These are phyloP conservation scores for Adoxophyes honmai DNA, from an alignment of 1,140 invertebrate species.

Conservation along the genomic window DNA sequence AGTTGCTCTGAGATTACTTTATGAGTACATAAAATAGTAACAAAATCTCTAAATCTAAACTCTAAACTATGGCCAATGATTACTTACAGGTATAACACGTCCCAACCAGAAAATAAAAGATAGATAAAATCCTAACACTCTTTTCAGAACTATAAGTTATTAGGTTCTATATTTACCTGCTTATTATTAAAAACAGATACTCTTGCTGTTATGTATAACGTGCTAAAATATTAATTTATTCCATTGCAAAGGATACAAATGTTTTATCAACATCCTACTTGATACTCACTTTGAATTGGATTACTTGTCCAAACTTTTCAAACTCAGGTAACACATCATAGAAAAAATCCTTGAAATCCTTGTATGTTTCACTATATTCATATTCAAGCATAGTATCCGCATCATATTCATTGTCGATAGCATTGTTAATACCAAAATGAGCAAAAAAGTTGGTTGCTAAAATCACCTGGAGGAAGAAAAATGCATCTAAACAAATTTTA, in stretches of 20 bases:
- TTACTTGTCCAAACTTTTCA: constrained; percentile 86
- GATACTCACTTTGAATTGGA: constrained; percentile 82
- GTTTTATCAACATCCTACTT: not conserved
- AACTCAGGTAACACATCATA: constrained; percentile 91
- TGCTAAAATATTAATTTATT: constrained; percentile 9
- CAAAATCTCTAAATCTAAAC: too few species aligned
- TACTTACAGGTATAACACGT: too few species aligned
- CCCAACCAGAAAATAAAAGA: too few species aligned
- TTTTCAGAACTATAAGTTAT: too few species aligned
- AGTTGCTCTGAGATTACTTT: not conserved
- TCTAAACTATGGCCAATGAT: too few species aligned
- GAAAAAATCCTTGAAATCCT: constrained; percentile 93
- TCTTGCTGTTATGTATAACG: too few species aligned
- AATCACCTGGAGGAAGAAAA: constrained; percentile 76
- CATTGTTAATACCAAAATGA: constrained; percentile 88
- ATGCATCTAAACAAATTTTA: too few species aligned
- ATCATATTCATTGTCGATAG: constrained; percentile 86
- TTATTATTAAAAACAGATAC: too few species aligned
- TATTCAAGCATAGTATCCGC: constrained; percentile 90
- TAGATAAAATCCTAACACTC: too few species aligned
- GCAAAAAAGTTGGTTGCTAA: constrained; percentile 90
- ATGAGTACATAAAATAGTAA: too few species aligned
- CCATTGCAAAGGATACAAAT: constrained; percentile 46
- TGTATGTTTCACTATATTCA: constrained; percentile 88
- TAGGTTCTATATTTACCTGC: too few species aligned